Conservation (phyloP, 2,797 vertebrate species). For the Parotocinclus haroldoi region DNA sequence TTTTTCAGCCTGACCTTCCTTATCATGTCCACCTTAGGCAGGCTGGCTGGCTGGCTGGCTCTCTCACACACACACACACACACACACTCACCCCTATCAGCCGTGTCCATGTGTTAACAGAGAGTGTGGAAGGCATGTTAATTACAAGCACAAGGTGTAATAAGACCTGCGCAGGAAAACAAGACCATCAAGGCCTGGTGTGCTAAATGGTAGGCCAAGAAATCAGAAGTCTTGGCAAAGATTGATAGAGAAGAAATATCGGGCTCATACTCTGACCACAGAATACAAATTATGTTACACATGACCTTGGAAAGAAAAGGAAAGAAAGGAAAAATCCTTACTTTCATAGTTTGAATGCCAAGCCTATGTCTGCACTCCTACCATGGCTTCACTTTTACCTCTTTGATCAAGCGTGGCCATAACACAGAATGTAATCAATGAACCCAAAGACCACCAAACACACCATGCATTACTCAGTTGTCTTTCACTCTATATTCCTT, state of each 20-base stretch:
- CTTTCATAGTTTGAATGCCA: conserved; percentile 42
- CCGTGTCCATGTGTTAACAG: conserved; percentile 27
- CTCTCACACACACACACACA: conserved; percentile 41
- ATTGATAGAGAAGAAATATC: conserved; percentile 62
- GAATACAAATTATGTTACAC: conserved; percentile 59
- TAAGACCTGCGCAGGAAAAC: conserved; percentile 38
- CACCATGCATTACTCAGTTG: conserved; percentile 32
- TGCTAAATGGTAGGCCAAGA: conserved; percentile 55
- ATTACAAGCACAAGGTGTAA: conserved; percentile 46
- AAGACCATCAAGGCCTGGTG: conserved; percentile 51
- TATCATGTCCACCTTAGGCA: conserved; percentile 63
- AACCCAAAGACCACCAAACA: conserved; percentile 49
- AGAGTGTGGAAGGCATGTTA: conserved; percentile 59
- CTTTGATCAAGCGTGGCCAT: conserved; percentile 55
- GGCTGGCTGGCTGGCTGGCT: too few relatives aligned
- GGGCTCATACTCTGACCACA: conserved; percentile 59
- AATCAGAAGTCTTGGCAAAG: conserved; percentile 59
- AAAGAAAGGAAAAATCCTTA: conserved; percentile 19
- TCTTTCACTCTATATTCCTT: background rate
- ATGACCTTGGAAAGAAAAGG: conserved; percentile 42
- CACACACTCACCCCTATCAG: conserved; percentile 21
- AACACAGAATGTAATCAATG: conserved; percentile 61
- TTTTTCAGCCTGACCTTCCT: conserved; percentile 68
- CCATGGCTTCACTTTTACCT: conserved; percentile 56
- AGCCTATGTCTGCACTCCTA: conserved; percentile 54